Percentiles rank a stretch among this genome's conserved stretches.
Evolutionary conservation across 2,797 vertebrate species (phyloP).

Genomic region (Pangasius larnaudii): DNA sequence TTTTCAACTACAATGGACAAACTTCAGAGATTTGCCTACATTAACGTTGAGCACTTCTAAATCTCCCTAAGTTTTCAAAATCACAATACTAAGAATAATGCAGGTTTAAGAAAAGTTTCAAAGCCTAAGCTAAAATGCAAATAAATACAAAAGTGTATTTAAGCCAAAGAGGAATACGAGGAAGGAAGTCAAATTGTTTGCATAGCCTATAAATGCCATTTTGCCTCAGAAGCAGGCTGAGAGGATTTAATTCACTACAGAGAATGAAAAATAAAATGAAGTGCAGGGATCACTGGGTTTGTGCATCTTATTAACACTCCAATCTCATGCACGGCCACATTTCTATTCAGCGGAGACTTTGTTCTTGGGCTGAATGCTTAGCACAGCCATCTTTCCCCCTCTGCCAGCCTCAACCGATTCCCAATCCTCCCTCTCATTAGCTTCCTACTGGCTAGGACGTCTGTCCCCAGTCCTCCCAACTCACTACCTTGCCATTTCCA

Average conservation of each 20-base stretch:
- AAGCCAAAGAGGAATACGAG: slow-evolving; percentile 6
- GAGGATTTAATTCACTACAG: slow-evolving; percentile 30
- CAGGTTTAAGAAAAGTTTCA: background rate
- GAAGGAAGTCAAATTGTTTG: slow-evolving; percentile 10
- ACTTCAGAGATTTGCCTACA: background rate
- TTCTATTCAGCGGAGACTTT: slow-evolving; percentile 51
- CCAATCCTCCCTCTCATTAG: slow-evolving; percentile 53
- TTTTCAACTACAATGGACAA: background rate
- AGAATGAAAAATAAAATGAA: slow-evolving; percentile 55
- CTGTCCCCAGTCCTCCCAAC: slow-evolving; percentile 18
- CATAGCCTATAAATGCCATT: slow-evolving; percentile 24
- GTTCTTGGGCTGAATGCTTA: slow-evolving; percentile 33
- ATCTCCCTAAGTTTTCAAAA: background rate
- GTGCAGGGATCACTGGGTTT: slow-evolving; percentile 54
- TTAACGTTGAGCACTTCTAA: background rate
- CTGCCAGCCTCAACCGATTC: slow-evolving; percentile 37
- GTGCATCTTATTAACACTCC: slow-evolving; percentile 51
- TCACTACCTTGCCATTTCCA: slow-evolving; percentile 31
- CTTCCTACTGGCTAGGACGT: slow-evolving; percentile 37
- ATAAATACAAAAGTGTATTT: background rate
- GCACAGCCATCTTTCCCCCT: background rate
- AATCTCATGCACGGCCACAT: slow-evolving; percentile 59
- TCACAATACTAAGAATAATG: background rate
- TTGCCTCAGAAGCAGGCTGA: background rate
- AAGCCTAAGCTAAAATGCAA: background rate